Base-by-base conservation (phyloP, 2,113 vertebrate genomes). In the Petrocephalus zakoni region DNA sequence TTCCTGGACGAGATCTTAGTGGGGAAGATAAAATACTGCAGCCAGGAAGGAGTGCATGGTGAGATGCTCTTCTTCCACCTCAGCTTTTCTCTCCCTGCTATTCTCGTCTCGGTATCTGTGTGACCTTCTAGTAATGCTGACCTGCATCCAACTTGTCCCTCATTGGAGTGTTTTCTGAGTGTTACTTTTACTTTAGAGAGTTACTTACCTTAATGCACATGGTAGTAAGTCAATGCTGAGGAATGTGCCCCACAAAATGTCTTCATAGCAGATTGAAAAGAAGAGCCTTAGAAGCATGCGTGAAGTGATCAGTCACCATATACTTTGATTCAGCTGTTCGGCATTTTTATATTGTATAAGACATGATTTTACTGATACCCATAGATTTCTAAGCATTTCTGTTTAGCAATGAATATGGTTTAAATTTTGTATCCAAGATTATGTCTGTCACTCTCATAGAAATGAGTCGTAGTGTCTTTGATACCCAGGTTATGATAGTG, bases 1-100 rank as follows among this genome's bases (percentile, higher is more conserved):
- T 99, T 99, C 92, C 95, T 99, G 92, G 98, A 99, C 0, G 98
- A 99, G 95, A 97, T 99, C 83, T 94, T 99, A 86, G 92, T 98
- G 0, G 98, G 98, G 22, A 97, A 97, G 92, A 99, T 99, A 88
- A 98, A 98, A 93, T 97, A 97, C 94, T 98, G 98, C 95, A 98
- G 98, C 89, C 97, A 97, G 22, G 98, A 99, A 87, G 98, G 98
- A 2, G 98, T 99, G 78, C 95, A 98, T 0, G 97, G 98, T 99
- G 92, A 97, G 90, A 81, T 25, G 34, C 19, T 2, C 55, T 29
- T 42, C 37, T 64, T 61, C 22, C 87, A 15, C 29, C 17, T 86
- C 25, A 34, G 11, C 52, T n/a, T 25, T 51, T 29, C 34, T 19
- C 13, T 42, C 51, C 21, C 49, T 5, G 47, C 21, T 17, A n/a